phyloP scores from a whole-genome alignment of 2,113 vertebrate genomes.

The Brachypodius melanocephalos region DNA sequence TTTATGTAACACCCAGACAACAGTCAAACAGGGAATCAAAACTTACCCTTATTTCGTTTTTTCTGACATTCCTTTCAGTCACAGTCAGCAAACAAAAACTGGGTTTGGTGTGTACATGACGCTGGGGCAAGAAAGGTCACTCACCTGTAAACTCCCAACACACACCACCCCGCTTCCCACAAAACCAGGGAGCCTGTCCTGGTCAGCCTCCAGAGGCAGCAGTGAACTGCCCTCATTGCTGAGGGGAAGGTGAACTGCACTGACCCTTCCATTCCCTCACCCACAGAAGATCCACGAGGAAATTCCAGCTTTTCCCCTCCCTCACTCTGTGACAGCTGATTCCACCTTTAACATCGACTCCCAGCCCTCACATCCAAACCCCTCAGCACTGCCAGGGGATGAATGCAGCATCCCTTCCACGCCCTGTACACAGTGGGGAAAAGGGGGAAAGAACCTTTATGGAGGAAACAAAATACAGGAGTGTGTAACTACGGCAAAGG shows the following conservation, averaged over 20 bases:
- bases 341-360: not conserved
- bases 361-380: not conserved
- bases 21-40: not conserved
- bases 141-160: not conserved
- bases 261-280: not conserved
- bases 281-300: not conserved
- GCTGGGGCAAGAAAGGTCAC: not conserved
- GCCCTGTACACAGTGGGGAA: rapidly evolving
- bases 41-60: not conserved
- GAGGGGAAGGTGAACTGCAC: not conserved
- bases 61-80: not conserved
- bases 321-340: not conserved
- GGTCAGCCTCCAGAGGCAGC: not conserved
- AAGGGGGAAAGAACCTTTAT: not conserved
- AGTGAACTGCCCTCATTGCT: not conserved
- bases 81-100: not conserved
- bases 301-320: not conserved
- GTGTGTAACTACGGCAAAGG: not conserved
- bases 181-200: not conserved
- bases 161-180: not conserved
- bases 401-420: not conserved
- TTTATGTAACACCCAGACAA: not conserved
- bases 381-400: not conserved
- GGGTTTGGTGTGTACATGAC: rapidly evolving
- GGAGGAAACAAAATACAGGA: not conserved